Conservation (phyloP, 1,140 invertebrate genomes). For the Holotrichia oblita region DNA sequence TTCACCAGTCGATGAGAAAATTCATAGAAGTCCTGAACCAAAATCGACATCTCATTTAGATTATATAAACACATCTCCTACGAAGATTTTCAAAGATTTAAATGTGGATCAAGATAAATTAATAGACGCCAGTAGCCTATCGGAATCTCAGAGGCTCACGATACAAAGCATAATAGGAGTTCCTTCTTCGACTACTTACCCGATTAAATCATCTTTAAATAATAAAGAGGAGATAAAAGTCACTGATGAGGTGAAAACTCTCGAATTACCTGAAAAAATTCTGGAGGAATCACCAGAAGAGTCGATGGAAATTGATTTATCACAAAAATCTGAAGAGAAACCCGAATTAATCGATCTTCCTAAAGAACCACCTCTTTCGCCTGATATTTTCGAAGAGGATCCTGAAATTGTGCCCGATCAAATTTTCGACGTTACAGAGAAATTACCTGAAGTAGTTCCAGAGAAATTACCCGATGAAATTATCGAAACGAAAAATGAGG, state of each 20-base stretch:
- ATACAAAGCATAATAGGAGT: slow-evolving; percentile 23
- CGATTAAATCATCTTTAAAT: background rate
- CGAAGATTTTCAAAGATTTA: slow-evolving; percentile 5
- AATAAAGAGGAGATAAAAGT: background rate
- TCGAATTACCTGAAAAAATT: background rate
- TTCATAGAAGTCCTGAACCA: background rate
- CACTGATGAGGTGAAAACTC: background rate
- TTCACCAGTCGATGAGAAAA: background rate
- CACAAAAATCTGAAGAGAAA: background rate
- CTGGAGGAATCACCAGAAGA: background rate
- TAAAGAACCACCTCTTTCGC: background rate
- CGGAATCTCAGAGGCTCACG: background rate
- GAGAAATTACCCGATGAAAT: slow-evolving; percentile 8
- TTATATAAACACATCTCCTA: background rate
- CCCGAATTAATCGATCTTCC: background rate
- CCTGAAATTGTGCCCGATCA: background rate
- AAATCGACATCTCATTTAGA: background rate
- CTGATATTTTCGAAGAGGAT: background rate
- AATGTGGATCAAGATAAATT: background rate
- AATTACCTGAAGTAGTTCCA: background rate
- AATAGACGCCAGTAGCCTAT: background rate
- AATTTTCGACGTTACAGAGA: background rate
- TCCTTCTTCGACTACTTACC: background rate
- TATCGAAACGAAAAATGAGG: background rate
- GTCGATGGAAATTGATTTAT: background rate